Percentiles rank a stretch among this genome's conserved stretches.
Evolutionary conservation across 1,140 invertebrate species (phyloP).

Genomic region (Drosophila jambulina): DNA sequence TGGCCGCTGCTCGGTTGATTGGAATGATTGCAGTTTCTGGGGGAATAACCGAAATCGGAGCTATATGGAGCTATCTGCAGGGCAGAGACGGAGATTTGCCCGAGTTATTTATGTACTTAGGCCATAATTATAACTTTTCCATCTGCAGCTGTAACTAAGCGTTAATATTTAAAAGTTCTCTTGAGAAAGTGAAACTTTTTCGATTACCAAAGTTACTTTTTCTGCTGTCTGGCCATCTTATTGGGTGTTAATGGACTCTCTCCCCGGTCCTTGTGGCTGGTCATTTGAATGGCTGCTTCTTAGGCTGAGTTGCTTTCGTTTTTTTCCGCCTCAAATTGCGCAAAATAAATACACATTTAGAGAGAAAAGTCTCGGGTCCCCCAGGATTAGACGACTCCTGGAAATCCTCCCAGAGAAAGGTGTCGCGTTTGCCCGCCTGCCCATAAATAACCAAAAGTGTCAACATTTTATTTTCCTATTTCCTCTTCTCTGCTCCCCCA

Average conservation of each 20-base stretch:
- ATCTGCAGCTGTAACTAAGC: constrained; percentile 75
- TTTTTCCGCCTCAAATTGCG: constrained; percentile 61
- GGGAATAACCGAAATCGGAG: neutral
- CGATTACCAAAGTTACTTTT: constrained; percentile 68
- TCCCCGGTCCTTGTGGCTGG: constrained; percentile 38
- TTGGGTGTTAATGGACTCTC: constrained; percentile 80
- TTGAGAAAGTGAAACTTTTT: constrained; percentile 71
- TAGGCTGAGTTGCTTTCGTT: constrained; percentile 36
- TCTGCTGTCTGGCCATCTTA: constrained; percentile 59
- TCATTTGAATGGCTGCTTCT: constrained; percentile 80
- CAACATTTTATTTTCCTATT: constrained; percentile 84
- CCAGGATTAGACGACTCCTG: constrained; percentile 60
- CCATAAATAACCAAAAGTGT: constrained; percentile 84
- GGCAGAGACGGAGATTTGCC: constrained; percentile 39
- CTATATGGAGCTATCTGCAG: constrained; percentile 3
- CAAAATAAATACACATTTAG: constrained; percentile 83
- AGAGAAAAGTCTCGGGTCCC: constrained; percentile 38
- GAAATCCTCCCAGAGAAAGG: constrained; percentile 43
- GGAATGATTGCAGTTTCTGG: constrained; percentile 29
- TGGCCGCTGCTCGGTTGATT: constrained; percentile 64
- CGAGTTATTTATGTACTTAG: constrained; percentile 76
- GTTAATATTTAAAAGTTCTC: constrained; percentile 80
- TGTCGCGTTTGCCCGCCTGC: constrained; percentile 60
- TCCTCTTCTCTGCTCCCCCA: constrained; percentile 38
- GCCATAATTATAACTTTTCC: constrained; percentile 79